Evolutionary conservation across 2,888 invertebrate species (phyloP), one percentile per base, ranked within the genome.

Genomic region (Endomychus coccineus): DNA sequence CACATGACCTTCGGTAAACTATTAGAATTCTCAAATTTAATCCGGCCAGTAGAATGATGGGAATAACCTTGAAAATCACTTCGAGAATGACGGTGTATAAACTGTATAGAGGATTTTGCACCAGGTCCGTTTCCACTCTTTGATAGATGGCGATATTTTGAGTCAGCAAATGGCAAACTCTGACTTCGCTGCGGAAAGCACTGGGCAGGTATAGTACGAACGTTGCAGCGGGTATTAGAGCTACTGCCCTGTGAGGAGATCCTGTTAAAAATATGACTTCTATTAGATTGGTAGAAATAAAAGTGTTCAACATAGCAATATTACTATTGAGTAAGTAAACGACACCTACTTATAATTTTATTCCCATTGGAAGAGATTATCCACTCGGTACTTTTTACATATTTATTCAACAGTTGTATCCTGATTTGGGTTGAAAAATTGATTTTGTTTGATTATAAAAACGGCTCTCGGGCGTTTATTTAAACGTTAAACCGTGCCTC

Each of bases 201-300:
- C 73, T 75, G n/a, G 83, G 83, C 48, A 80, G 66, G 62, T 83
- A 83, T 45, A 80, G 66, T 38, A 78, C 57, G 53, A 80, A 74
- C 3, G 83, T 82, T 19, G 73, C 64, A 38, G 80, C 52, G 9
- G 80, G 77, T 43, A 80, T 78, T 36, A 79, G 66, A 28, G 71
- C 69, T 27, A 82, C 79, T 3, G 78, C 75, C 14, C 76, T 71
- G 51, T 76, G 72, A 10, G 78, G 77, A 3, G 76, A 73, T 21
- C 80, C 78, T 59, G 79, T 70, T 6, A 32, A 16, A 24, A 9
- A 9, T 6, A 19, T n/a, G n/a, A 7, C n/a, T 19, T 19, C 21
- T 19, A n/a, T n/a, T n/a, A n/a, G n/a, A n/a, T n/a, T n/a, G n/a
- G n/a, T n/a, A n/a, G n/a, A n/a, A n/a, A n/a, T n/a, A n/a, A n/a